These are phyloP conservation scores for Cepaea nemoralis DNA, from an alignment of 1,140 invertebrate species.

Conservation along the genomic window DNA sequence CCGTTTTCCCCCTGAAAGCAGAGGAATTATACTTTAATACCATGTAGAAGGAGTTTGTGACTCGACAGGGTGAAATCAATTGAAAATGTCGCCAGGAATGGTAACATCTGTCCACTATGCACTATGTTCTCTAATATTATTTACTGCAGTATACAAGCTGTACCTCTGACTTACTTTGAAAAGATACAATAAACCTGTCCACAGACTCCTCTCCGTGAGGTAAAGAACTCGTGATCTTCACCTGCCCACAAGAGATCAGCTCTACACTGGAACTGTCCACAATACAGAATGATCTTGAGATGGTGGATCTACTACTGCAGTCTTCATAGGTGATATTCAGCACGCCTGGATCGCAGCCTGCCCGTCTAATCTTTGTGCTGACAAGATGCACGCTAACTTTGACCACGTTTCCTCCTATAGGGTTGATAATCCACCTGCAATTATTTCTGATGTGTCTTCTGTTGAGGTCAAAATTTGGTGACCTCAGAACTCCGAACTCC, in stretches of 20 bases:
- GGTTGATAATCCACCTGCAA: not conserved
- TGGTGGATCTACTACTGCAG: not conserved
- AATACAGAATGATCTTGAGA: conserved; percentile 2
- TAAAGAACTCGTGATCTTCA: not conserved
- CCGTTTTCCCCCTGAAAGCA: no score
- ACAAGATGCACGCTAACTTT: not conserved
- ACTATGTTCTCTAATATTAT: no score
- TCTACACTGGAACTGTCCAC: not conserved
- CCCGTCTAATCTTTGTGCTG: not conserved
- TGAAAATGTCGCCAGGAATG: no score
- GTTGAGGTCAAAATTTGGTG: not conserved
- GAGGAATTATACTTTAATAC: no score
- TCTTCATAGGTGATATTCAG: not conserved
- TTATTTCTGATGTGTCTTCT: not conserved
- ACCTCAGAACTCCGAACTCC: not conserved
- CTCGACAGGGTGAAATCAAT: no score
- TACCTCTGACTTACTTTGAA: not conserved
- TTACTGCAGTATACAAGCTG: no score
- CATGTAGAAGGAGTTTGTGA: no score
- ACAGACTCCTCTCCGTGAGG: not conserved
- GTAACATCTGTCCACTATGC: no score
- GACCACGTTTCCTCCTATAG: not conserved
- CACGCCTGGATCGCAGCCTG: not conserved
- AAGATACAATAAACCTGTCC: not conserved
- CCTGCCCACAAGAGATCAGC: conserved; percentile 9